A percentile compares a stretch with the other conserved stretches of the same genome.
phyloP scores from a whole-genome alignment of 2,888 invertebrate genomes.

The Uloborus plumipes region DNA sequence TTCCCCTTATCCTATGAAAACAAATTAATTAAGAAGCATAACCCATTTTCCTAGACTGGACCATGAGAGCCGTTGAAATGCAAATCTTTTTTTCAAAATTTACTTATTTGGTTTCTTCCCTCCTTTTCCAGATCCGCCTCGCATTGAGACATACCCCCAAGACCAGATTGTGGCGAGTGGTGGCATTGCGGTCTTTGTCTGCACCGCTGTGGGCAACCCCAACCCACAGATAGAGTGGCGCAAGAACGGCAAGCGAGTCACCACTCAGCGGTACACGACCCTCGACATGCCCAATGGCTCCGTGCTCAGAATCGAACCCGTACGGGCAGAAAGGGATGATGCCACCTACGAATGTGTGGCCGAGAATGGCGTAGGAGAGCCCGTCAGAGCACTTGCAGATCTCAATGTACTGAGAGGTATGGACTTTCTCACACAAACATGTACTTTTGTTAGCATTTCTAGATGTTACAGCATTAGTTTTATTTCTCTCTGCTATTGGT shows the following conservation, averaged over 20 bases:
- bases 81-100: background rate
- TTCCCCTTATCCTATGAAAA: too few species aligned
- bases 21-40: too few species aligned
- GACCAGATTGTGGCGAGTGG: constrained; percentile 93
- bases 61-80: too few species aligned
- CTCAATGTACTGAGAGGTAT: constrained; percentile 92
- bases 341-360: constrained; percentile 95
- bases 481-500: too few species aligned
- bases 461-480: too few species aligned
- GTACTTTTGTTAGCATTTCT: background rate
- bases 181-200: constrained; percentile 95
- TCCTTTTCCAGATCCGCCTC: constrained; percentile 82
- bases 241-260: constrained; percentile 92
- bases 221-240: constrained; percentile 95
- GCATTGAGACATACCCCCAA: constrained; percentile 90
- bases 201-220: constrained; percentile 82
- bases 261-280: constrained; percentile 72
- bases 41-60: too few species aligned
- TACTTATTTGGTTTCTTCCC: background rate
- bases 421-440: constrained; percentile 70
- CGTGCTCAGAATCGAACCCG: constrained; percentile 92
- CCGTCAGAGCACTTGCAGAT: constrained; percentile 89
- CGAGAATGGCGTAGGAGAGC: constrained; percentile 96
- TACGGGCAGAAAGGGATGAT: constrained; percentile 84
- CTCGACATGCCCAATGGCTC: constrained; percentile 79